Conservation (phyloP, 2,888 invertebrate genomes). For the Drosophila mimetica region DNA sequence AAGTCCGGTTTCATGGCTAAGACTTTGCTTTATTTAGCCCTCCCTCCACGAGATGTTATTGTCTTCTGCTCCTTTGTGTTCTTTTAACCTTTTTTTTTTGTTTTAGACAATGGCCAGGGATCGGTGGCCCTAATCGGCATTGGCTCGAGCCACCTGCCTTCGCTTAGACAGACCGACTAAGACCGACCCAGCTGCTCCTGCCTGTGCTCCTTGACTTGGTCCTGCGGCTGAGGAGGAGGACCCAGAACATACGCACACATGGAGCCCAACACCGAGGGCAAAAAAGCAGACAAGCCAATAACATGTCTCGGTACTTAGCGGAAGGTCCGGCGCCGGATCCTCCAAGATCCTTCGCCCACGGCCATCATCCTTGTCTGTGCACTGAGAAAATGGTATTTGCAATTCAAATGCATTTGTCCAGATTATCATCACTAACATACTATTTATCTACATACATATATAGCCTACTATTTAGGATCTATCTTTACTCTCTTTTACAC, state of each 20-base stretch:
- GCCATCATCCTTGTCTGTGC: not conserved
- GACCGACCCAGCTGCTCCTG: constrained; percentile 41
- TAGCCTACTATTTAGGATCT: too few relatives aligned
- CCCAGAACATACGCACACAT: constrained; percentile 16
- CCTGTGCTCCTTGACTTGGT: constrained; percentile 5
- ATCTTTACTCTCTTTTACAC: too few relatives aligned
- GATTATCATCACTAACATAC: too few relatives aligned
- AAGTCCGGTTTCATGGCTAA: not conserved
- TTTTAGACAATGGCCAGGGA: constrained; percentile 23
- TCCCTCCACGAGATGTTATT: not conserved
- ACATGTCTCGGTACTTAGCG: constrained; percentile 62
- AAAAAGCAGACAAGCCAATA: constrained; percentile 37
- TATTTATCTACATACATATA: too few relatives aligned
- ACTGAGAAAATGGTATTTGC: not conserved
- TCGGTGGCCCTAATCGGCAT: constrained; percentile 30
- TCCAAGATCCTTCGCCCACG: constrained; percentile 6
- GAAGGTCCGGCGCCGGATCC: constrained; percentile 19
- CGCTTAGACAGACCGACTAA: constrained; percentile 51
- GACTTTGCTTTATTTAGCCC: constrained; percentile 4
- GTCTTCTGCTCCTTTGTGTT: constrained; percentile 9
- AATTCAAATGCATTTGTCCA: not conserved
- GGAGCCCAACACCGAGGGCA: constrained; percentile 12
- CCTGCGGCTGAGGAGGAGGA: constrained; percentile 32
- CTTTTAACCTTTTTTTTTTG: not conserved
- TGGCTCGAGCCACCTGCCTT: constrained; percentile 59